Evolutionary conservation across 1,140 invertebrate species (phyloP).

Genomic region (Whitmania pigra): DNA sequence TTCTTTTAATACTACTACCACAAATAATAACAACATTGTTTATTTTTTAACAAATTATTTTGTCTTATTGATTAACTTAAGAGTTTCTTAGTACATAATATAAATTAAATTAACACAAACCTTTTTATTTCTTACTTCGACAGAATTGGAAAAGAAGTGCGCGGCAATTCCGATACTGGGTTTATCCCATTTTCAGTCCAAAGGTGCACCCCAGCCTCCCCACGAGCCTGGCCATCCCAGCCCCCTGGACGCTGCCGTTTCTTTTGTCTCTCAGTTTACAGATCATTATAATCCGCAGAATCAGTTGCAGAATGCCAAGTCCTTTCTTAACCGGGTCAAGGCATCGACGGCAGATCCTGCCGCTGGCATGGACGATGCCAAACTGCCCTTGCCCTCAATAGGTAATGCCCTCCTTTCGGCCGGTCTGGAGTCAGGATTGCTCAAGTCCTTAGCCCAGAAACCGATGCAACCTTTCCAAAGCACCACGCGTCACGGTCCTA

Average conservation of each 20-base stretch:
- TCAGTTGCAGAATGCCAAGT: neutral
- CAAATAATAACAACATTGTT: too few relatives aligned
- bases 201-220: too few relatives aligned
- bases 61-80: too few relatives aligned
- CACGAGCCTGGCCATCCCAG: neutral
- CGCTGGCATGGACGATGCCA: neutral
- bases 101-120: too few relatives aligned
- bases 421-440: neutral
- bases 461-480: neutral
- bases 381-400: neutral
- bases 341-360: neutral
- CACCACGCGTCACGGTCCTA: neutral
- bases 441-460: neutral
- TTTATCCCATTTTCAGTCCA: too few relatives aligned
- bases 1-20: too few relatives aligned
- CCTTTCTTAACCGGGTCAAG: neutral
- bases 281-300: conserved; percentile 5
- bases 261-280: conserved; percentile 6
- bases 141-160: too few relatives aligned
- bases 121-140: too few relatives aligned
- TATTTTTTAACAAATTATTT: too few relatives aligned
- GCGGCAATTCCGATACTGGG: too few relatives aligned
- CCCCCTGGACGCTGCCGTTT: neutral
- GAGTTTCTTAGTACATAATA: too few relatives aligned
- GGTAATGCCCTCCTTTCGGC: conserved; percentile 8